Evolutionary conservation across 2,113 vertebrate species (phyloP).

Genomic region (Oxyruncus cristatus): DNA sequence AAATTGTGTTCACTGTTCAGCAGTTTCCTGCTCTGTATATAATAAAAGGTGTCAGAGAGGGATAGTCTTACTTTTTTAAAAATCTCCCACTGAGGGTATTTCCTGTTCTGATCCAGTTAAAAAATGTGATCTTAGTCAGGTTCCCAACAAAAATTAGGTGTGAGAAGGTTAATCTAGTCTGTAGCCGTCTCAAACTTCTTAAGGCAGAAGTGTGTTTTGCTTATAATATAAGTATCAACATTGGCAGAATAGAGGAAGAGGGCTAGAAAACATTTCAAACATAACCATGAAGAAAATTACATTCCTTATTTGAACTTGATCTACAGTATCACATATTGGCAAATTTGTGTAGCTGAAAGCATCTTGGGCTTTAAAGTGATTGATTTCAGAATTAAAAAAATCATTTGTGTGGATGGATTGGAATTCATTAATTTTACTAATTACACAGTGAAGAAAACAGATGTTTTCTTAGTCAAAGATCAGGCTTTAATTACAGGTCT

Average conservation of each 20-base stretch:
- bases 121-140: neutral
- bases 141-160: neutral
- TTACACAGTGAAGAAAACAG: constrained; percentile 82
- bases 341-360: constrained; percentile 43
- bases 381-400: constrained; percentile 82
- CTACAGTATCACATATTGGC: constrained; percentile 55
- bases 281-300: neutral
- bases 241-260: neutral
- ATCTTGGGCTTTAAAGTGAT: constrained; percentile 73
- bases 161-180: neutral
- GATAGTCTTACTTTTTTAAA: neutral
- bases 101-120: neutral
- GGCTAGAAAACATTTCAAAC: neutral
- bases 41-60: neutral
- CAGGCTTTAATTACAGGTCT: constrained; percentile 78
- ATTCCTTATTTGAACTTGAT: constrained; percentile 16
- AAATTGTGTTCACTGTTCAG: neutral
- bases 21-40: neutral
- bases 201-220: neutral
- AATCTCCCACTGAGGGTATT: neutral
- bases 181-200: neutral
- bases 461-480: constrained; percentile 81
- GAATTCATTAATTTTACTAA: constrained; percentile 88
- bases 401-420: constrained; percentile 82
- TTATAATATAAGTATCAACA: neutral